Base-by-base conservation (phyloP, 2,113 vertebrate species). In the Numenius arquata region DNA sequence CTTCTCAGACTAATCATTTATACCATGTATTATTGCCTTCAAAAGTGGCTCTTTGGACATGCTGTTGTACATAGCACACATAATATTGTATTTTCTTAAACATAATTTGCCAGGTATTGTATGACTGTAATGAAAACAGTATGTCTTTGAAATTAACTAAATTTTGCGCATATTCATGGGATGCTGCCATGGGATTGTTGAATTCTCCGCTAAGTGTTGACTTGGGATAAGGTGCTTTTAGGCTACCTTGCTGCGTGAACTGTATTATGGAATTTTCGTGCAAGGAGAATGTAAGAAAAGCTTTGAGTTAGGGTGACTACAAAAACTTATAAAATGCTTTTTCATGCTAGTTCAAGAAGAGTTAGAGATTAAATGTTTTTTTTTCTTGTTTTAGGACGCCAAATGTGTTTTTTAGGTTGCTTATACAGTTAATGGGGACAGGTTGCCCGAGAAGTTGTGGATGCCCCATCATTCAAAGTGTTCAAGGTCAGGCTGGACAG, bases 401-500 rank as follows among this genome's bases (percentile, higher is more conserved):
- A 66, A 53, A 21, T 38, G 8, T 34, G 8, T 3, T 30, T 56
- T 63, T 65, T 20, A 30, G 2, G 5, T 34, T 66, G 5, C 16
- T 17, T 45, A 18, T 38, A 40, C 14, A 27, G 27, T 22, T 32
- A 80, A 48, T 6, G 12, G 14, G 12, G 7, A 40, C 19, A 73
- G 22, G 11, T 4, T 68, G 4, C 7, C 12, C 6, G 4, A 47
- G 14, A 17, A 83, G 23, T n/a, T 80, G 22, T 61, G 43, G 8
- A 12, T 76, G 32, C 1, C 48, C 10, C 40, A 21, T 72, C 47
- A 7, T 6, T 58, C 40, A 5, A 14, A 83, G 20, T 32, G 12
- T 10, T 48, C 38, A 34, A 56, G 26, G 17, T 15, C 72, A 84
- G 32, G 5, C 0, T 91, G 29, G 34, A 56, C 0, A 0, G 32